Evolutionary conservation across 1,140 invertebrate species (phyloP).

Genomic region (Nasonia vitripennis): DNA sequence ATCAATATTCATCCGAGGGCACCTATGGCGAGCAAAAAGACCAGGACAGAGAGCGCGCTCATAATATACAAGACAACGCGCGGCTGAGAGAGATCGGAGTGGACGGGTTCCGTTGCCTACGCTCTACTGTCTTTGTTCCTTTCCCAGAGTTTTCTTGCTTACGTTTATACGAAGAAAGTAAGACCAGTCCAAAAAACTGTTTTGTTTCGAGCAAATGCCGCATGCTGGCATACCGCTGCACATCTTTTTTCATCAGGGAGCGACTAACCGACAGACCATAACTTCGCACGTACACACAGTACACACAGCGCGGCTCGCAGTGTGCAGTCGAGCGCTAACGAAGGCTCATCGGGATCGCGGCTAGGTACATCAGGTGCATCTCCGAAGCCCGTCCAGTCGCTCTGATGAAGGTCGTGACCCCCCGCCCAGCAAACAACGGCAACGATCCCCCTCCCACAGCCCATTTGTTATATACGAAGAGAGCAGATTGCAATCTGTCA

Average conservation of each 20-base stretch:
- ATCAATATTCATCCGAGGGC: constrained; percentile 1
- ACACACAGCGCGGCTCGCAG: neutral
- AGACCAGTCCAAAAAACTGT: no score
- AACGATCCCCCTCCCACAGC: neutral
- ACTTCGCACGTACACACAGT: neutral
- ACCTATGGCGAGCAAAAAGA: neutral
- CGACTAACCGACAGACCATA: neutral
- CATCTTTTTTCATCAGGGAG: neutral
- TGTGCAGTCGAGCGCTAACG: neutral
- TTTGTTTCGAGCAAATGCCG: no score
- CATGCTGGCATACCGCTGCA: no score
- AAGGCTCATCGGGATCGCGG: neutral
- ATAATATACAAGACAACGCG: neutral
- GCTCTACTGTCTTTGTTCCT: no score
- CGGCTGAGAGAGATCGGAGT: no score
- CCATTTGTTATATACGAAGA: neutral
- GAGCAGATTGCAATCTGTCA: constrained; percentile 66
- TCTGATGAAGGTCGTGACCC: constrained; percentile 45
- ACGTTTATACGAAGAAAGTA: no score
- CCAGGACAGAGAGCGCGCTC: neutral
- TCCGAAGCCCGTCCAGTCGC: constrained; percentile 22
- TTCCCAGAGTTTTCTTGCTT: no score
- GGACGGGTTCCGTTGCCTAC: no score
- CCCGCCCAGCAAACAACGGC: constrained; percentile 24
- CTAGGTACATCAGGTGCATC: constrained; percentile 44